Conservation (phyloP, 2,797 vertebrate species). For the Siniperca undulata region DNA sequence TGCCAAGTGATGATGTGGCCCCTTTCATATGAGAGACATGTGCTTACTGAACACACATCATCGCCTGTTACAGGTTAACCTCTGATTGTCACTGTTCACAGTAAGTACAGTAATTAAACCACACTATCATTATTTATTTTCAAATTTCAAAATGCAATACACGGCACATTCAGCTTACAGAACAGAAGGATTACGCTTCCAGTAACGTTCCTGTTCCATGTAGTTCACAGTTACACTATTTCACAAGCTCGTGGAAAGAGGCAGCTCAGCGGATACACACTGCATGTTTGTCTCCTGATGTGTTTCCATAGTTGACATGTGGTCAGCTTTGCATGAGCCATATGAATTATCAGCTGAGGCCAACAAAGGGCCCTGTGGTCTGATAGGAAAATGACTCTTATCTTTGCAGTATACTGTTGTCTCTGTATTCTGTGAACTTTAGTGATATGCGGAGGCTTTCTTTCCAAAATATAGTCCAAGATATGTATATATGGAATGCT, state of each 20-base stretch:
- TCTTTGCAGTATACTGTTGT: not conserved
- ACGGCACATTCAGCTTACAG: not conserved
- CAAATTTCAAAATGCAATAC: too few relatives aligned
- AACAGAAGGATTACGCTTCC: not conserved
- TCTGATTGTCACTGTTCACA: not conserved
- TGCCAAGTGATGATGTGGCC: not conserved
- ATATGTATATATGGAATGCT: not conserved
- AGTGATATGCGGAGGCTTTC: not conserved
- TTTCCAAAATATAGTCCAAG: not conserved
- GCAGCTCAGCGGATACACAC: not conserved
- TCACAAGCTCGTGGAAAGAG: not conserved
- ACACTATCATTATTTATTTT: not conserved
- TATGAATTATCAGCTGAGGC: constrained; percentile 38
- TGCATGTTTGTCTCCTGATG: constrained; percentile 4
- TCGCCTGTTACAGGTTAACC: not conserved
- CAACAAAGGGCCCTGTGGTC: constrained; percentile 58
- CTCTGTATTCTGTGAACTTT: not conserved
- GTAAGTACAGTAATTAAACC: not conserved
- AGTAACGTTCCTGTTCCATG: not conserved
- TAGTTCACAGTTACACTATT: not conserved
- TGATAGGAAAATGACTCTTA: constrained; percentile 56
- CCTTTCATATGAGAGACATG: not conserved
- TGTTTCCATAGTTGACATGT: constrained; percentile 33
- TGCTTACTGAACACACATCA: not conserved
- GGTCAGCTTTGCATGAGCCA: constrained; percentile 72